Conservation (phyloP, 2,797 vertebrate species). For the Lagorchestes hirsutus region DNA sequence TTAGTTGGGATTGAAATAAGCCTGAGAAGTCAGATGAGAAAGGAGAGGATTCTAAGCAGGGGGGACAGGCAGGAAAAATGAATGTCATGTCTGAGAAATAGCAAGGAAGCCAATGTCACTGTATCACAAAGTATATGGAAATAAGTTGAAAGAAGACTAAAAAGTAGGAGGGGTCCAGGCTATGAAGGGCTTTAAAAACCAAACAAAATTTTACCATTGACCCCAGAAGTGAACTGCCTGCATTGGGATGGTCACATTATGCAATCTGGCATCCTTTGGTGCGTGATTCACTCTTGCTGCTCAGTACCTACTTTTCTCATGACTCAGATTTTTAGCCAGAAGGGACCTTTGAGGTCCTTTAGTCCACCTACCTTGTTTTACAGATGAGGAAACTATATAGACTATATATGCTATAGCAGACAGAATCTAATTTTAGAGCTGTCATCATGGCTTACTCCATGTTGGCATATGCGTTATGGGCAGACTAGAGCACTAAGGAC, state of each 20-base stretch:
- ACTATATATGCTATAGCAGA: not conserved
- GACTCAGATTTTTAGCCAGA: not conserved
- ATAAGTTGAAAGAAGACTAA: not conserved
- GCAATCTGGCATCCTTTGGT: not conserved
- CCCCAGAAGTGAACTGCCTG: not conserved
- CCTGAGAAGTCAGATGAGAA: not conserved
- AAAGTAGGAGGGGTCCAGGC: not conserved
- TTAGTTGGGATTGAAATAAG: not conserved
- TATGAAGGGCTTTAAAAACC: not conserved
- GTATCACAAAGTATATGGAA: not conserved
- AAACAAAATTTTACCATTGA: not conserved
- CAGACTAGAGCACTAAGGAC: not conserved
- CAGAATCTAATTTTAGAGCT: not conserved
- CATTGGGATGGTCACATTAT: accelerated
- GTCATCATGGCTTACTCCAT: not conserved
- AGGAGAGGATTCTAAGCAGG: not conserved
- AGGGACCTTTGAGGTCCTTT: not conserved
- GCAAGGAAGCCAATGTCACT: not conserved
- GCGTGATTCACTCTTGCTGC: not conserved
- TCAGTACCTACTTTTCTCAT: not conserved
- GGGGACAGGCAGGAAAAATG: not conserved
- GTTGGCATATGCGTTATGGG: not conserved
- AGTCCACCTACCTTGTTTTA: not conserved
- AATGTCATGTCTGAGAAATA: not conserved
- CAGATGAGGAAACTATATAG: not conserved